phyloP scores from a whole-genome alignment of 1,140 invertebrate species.

The Procambarus clarkii region DNA sequence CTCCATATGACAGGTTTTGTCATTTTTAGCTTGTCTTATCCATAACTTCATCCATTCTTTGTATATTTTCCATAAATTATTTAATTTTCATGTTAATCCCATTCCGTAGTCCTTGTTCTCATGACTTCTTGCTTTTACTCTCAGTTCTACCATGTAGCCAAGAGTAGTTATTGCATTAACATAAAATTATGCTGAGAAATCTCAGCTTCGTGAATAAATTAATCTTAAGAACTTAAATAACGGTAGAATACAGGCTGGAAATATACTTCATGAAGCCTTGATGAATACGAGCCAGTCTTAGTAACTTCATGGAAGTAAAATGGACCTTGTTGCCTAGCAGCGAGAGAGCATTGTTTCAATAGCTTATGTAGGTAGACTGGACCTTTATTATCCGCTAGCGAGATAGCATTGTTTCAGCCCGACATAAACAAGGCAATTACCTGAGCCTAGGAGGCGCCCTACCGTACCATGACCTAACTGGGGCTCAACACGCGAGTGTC shows the following conservation, averaged over 20 bases:
- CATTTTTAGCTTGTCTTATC: too few species aligned
- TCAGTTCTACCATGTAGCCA: too few species aligned
- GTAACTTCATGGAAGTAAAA: slow-evolving; percentile 1
- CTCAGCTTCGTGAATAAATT: too few species aligned
- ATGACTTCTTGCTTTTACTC: too few species aligned
- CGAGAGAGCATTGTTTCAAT: slow-evolving; percentile 9
- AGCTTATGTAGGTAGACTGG: background rate
- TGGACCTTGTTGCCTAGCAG: background rate
- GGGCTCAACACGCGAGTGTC: slow-evolving; percentile 18
- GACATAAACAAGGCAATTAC: slow-evolving; percentile 59
- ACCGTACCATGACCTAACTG: slow-evolving; percentile 52
- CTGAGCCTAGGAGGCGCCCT: slow-evolving; percentile 47
- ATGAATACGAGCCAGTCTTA: background rate
- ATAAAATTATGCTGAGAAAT: too few species aligned
- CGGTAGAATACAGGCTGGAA: background rate
- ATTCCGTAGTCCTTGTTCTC: too few species aligned
- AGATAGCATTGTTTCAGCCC: slow-evolving; percentile 42
- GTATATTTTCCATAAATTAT: too few species aligned
- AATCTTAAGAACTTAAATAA: too few species aligned
- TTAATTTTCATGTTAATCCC: too few species aligned
- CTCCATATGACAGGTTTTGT: too few species aligned
- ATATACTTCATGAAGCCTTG: background rate
- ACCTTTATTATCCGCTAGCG: slow-evolving; percentile 9
- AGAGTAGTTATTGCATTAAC: too few species aligned
- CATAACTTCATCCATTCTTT: too few species aligned